These are phyloP conservation scores for Cygnus atratus DNA, from an alignment of 2,113 vertebrate species.

Conservation along the genomic window DNA sequence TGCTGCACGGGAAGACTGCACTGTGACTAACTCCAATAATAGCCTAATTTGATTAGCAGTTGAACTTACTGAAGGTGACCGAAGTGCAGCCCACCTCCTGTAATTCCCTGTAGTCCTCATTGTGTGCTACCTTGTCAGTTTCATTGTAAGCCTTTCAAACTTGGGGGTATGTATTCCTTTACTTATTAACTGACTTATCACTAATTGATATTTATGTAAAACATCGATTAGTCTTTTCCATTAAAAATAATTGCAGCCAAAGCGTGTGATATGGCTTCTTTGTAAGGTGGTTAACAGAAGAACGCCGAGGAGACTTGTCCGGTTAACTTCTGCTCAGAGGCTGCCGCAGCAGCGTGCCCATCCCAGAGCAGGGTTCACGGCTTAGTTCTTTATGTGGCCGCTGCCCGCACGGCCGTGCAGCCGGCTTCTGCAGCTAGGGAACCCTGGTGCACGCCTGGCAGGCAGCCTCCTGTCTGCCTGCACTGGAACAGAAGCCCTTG, in stretches of 20 bases:
- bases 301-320: fast-evolving
- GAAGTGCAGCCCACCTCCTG: constrained; percentile 2
- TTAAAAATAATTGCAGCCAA: constrained; percentile 55
- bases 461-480: neutral
- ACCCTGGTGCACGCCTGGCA: fast-evolving
- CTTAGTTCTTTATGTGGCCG: fast-evolving
- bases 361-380: fast-evolving
- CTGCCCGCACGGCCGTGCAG: fast-evolving
- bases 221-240: constrained; percentile 59
- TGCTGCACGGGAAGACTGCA: neutral
- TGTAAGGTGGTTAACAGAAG: neutral
- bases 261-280: neutral
- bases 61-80: neutral
- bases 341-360: neutral
- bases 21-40: neutral
- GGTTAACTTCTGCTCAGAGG: too few species aligned
- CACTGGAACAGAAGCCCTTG: fast-evolving
- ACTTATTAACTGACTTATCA: constrained; percentile 25
- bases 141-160: constrained; percentile 23
- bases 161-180: constrained; percentile 30
- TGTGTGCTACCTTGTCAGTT: constrained; percentile 44
- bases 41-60: neutral
- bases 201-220: constrained; percentile 62
- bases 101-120: neutral
- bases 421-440: fast-evolving